phyloP scores from a whole-genome alignment of 1,140 invertebrate genomes.

The Anoplolepis gracilipes region DNA sequence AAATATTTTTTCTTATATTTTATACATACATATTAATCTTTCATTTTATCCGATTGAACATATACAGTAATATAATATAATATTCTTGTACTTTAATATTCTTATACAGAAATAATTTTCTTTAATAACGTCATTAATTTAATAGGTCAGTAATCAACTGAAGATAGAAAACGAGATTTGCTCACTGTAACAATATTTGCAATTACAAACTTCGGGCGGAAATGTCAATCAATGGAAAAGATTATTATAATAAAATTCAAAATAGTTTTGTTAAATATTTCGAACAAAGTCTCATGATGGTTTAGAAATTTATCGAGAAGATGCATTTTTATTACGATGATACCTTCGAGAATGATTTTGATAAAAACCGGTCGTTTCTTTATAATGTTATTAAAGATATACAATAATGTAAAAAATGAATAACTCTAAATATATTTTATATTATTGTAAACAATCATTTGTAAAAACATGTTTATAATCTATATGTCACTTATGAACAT shows the following conservation, averaged over 20 bases:
- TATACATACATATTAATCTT: neutral
- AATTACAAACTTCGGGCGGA: neutral
- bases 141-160: neutral
- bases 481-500: too few species aligned
- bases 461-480: neutral
- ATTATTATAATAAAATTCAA: slow-evolving; percentile 37
- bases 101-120: neutral
- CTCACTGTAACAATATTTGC: neutral
- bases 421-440: neutral
- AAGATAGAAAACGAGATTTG: neutral
- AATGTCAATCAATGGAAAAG: slow-evolving; percentile 27
- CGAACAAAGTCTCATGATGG: slow-evolving; percentile 47
- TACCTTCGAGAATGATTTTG: slow-evolving; percentile 46
- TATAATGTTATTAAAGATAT: neutral
- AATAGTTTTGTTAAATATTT: slow-evolving; percentile 71
- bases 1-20: neutral
- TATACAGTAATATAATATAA: neutral
- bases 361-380: neutral
- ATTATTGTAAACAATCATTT: too few species aligned
- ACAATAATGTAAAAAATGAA: neutral
- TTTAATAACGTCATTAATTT: neutral
- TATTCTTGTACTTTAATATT: neutral
- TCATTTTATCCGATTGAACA: neutral
- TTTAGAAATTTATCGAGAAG: slow-evolving; percentile 49
- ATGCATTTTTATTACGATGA: slow-evolving; percentile 65